Percentiles rank a stretch among this genome's conserved stretches.
Conservation (phyloP, 1,140 invertebrate species). For the Drosophila elegans region DNA sequence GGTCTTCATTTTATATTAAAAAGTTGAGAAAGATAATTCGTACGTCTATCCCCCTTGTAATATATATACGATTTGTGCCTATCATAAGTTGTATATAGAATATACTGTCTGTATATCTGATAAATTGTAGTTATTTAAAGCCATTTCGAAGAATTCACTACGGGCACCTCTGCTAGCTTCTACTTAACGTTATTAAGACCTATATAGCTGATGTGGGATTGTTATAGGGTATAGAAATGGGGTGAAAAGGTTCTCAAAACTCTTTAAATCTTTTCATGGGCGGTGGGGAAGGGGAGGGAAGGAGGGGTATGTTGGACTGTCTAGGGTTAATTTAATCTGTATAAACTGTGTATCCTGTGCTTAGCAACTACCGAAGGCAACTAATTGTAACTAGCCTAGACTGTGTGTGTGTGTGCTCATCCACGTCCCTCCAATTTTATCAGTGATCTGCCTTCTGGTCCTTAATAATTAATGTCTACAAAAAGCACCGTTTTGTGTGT, state of each 20-base stretch:
- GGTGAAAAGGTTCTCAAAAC: not conserved
- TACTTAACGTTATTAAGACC: constrained; percentile 47
- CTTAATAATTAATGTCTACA: constrained; percentile 30
- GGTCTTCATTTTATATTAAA: constrained; percentile 37
- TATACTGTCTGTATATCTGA: constrained; percentile 18
- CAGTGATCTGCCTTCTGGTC: not conserved
- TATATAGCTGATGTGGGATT: constrained; percentile 24
- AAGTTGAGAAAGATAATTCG: constrained; percentile 32
- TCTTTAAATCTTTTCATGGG: constrained; percentile 6
- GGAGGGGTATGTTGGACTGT: not conserved
- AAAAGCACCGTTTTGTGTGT: constrained; percentile 28
- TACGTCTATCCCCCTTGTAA: constrained; percentile 34
- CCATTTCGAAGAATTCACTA: constrained; percentile 82
- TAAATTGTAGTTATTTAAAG: constrained; percentile 79
- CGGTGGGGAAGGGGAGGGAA: not conserved
- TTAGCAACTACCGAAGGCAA: constrained; percentile 54
- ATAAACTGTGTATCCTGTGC: constrained; percentile 54
- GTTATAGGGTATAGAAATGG: not conserved
- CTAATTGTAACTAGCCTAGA: constrained; percentile 53
- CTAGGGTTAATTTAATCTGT: constrained; percentile 28
- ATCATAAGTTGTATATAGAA: constrained; percentile 28
- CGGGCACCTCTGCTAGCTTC: constrained; percentile 55
- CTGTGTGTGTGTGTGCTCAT: constrained; percentile 7
- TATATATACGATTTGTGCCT: constrained; percentile 22
- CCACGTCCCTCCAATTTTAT: not conserved